phyloP scores from a whole-genome alignment of 2,888 invertebrate species.

The Autographa gamma region DNA sequence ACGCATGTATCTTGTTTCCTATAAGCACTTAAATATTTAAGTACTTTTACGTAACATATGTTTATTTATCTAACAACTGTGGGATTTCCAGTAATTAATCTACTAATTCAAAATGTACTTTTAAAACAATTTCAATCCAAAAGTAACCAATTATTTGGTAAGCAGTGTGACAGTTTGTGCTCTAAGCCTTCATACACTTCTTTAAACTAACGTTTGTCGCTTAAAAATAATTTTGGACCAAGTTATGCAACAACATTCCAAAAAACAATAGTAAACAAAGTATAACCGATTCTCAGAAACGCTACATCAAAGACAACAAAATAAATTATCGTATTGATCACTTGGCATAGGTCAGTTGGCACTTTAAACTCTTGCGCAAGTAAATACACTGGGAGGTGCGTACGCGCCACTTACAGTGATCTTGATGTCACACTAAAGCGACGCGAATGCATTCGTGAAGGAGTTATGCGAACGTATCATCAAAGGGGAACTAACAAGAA shows the following conservation, averaged over 20 bases:
- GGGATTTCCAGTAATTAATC: background rate
- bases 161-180: no score
- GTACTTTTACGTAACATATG: background rate
- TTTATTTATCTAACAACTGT: background rate
- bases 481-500: background rate
- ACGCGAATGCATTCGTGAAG: conserved; percentile 2
- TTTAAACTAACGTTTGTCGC: background rate
- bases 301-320: conserved; percentile 43
- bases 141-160: no score
- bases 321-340: conserved; percentile 43
- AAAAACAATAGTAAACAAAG: background rate
- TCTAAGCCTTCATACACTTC: no score
- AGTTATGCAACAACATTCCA: background rate
- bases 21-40: conserved; percentile 2
- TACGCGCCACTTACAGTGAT: conserved; percentile 37
- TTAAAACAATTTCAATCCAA: background rate
- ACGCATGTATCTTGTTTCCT: background rate
- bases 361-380: conserved; percentile 54
- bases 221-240: background rate
- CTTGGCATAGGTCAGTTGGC: conserved; percentile 52
- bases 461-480: conserved; percentile 3
- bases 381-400: conserved; percentile 42
- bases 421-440: conserved; percentile 20
- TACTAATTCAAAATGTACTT: background rate
- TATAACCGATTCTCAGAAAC: conserved; percentile 13